A percentile compares a stretch with the other conserved stretches of the same genome.
phyloP scores from a whole-genome alignment of 64 coral and sea anemone species.

The Actinia equina region DNA sequence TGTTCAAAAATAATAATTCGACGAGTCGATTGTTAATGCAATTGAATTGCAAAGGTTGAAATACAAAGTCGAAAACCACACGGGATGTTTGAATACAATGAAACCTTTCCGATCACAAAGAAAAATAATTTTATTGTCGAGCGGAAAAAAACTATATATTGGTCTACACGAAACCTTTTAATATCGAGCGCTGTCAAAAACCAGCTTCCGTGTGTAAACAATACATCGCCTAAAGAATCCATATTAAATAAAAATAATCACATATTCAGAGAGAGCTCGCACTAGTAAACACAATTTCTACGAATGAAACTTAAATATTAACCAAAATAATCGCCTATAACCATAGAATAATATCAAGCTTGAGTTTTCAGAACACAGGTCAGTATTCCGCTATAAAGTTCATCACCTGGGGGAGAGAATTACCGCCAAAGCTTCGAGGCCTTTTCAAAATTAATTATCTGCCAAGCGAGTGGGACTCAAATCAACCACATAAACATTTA shows the following conservation, averaged over 20 bases:
- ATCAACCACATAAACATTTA: neutral
- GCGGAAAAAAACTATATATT: neutral
- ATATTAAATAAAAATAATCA: neutral
- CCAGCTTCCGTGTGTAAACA: slow-evolving; percentile 7
- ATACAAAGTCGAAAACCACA: no score
- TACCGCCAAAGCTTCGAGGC: neutral
- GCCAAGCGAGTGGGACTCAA: neutral
- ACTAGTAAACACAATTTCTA: neutral
- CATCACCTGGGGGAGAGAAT: neutral
- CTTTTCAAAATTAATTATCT: neutral
- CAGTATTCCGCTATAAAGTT: neutral
- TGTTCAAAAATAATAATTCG: no score
- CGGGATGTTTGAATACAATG: neutral
- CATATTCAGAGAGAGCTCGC: neutral
- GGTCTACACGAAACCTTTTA: neutral
- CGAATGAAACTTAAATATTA: neutral
- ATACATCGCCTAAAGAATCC: neutral
- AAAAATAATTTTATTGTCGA: neutral
- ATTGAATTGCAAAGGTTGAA: no score
- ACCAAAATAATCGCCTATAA: neutral
- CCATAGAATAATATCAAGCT: neutral
- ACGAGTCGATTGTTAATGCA: no score
- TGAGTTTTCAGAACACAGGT: neutral
- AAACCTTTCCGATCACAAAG: neutral
- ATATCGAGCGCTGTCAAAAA: neutral